Evolutionary conservation across 2,888 invertebrate genomes (phyloP), one percentile per base, ranked within the genome.

Genomic region (Acronicta leporina): DNA sequence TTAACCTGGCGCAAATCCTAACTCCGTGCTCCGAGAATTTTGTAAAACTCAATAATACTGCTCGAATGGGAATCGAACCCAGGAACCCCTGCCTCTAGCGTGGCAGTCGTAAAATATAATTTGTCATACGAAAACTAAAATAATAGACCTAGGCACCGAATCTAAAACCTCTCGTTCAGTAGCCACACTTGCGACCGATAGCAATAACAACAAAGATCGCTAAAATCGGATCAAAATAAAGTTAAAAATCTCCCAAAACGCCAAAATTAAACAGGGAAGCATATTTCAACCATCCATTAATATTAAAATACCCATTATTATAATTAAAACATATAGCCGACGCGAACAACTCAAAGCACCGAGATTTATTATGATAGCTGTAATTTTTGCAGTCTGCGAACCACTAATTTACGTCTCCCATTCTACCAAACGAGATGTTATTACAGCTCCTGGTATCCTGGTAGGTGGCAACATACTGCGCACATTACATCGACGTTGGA

Each of bases 381-480:
- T 49, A 54, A 72, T 73, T 67, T 73, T 73, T 67, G 55, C 52
- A 59, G 48, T 51, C 51, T 46, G 51, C 35, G 20, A 49, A 41
- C 54, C 14, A 51, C 44, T 46, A 73, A 68, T 67, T 67, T 60
- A 33, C 27, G 51, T 49, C n/a, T 35, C 13, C 49, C 30, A n/a
- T 51, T 67, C 27, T 49, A 42, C 40, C n/a, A 55, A 68, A 68
- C 60, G 55, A 46, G 68, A 73, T 43, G 48, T 52, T 67, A 73
- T 68, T 68, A 54, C 20, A 11, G 40, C 20, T 46, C n/a, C 15
- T 55, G 33, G 38, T 35, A 1, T 35, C 33, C 47, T 51, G 44
- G 51, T 48, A 14, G 38, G 11, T 44, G 9, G 40, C 13, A 6
- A 45, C 38, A 33, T 11, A 50, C 20, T 63, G 44, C 11, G 35